Evolutionary conservation across 2,797 vertebrate genomes (phyloP), one percentile per base, ranked within the genome.

Genomic region (Chelon labrosus): DNA sequence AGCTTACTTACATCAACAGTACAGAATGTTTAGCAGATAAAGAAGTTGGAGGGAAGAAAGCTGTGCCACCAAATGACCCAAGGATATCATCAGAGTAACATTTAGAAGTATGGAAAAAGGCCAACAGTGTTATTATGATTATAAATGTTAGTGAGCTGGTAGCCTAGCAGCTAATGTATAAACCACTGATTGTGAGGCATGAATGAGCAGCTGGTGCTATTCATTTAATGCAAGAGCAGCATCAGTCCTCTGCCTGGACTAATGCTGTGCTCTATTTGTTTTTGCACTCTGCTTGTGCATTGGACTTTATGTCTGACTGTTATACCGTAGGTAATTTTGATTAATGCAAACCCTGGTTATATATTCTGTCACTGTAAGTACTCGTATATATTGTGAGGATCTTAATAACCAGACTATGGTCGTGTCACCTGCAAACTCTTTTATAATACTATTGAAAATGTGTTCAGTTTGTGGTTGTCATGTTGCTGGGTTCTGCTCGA

Each of bases 191-290:
- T 52, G 46, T 38, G 37, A 65, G 37, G 65, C 60, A 67, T 65
- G 71, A 82, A 58, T 59, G 62, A 71, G 64, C 68, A 80, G 62
- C 62, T 68, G 54, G 47, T 57, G 59, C 63, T 53, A 79, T 76
- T 81, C 66, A 71, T 70, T 57, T 65, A 77, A 68, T 80, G 65
- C 50, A 53, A 50, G 66, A 37, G 44, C 3, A 57, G 67, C 51
- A 38, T 86, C 17, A 61, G 56, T 42, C 57, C 47, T 20, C 41
- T 39, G 59, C 46, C 65, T 46, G 20, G 66, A 37, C 49, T 12
- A 55, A 27, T 35, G 27, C 62, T 5, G 3, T 12, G 53, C 16
- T 19, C 39, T 62, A 27, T 31, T 73, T 65, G 14, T 59, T 78
- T 53, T 50, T 27, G 50, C 51, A 31, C 55, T 44, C 47, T 49